Evolutionary conservation across 2,113 vertebrate species (phyloP).

Genomic region (Chaetorhynchus papuensis): DNA sequence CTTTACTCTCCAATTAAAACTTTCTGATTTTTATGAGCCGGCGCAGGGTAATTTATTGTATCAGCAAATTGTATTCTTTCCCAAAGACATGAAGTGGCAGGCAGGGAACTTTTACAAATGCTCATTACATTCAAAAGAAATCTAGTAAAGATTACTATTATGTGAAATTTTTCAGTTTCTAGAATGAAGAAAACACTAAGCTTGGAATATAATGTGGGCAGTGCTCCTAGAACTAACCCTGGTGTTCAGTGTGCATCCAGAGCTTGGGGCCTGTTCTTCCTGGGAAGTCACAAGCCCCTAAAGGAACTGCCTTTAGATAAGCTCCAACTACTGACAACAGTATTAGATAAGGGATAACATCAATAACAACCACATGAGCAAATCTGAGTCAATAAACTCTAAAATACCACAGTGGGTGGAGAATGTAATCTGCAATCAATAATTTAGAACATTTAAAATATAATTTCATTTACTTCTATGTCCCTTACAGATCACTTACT

Average conservation of each 20-base stretch:
- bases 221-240: background rate
- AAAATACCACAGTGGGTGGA: background rate
- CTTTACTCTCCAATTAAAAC: background rate
- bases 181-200: background rate
- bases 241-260: background rate
- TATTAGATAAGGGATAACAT: background rate
- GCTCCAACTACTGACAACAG: background rate
- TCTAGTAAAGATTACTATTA: background rate
- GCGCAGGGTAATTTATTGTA: background rate
- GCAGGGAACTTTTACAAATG: background rate
- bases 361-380: background rate
- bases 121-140: background rate
- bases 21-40: background rate
- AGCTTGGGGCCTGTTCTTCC: background rate
- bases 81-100: background rate
- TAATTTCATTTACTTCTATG: background rate
- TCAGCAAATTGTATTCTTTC: background rate
- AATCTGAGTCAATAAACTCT: background rate
- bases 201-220: background rate
- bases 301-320: background rate
- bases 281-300: background rate
- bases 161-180: background rate
- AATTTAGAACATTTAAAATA: background rate
- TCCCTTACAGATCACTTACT: constrained; percentile 75
- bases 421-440: background rate